Evolutionary conservation across 1,140 invertebrate genomes (phyloP).

Genomic region (Euura saliciscinereae): DNA sequence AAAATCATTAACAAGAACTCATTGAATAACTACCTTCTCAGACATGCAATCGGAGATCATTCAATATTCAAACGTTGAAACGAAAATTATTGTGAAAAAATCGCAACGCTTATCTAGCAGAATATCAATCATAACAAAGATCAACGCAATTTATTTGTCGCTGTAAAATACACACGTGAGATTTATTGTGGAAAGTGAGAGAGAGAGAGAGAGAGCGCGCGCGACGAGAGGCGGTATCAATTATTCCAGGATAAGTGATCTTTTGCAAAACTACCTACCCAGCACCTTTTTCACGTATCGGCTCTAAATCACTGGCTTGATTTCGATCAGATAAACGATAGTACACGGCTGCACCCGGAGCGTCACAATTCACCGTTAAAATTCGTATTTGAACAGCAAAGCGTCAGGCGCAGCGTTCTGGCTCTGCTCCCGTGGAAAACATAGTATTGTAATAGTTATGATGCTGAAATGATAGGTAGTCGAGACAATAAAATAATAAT

Average conservation of each 20-base stretch:
- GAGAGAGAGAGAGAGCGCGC: background rate
- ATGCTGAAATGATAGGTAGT: background rate
- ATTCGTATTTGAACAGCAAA: background rate
- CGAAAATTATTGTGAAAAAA: no score
- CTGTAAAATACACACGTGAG: no score
- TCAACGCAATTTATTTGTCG: no score
- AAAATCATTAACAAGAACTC: conserved; percentile 6
- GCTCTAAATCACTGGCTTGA: background rate
- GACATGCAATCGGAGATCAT: background rate
- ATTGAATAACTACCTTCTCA: background rate
- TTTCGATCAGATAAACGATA: background rate
- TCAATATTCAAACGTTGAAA: no score
- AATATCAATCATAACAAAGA: no score
- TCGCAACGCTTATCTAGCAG: no score
- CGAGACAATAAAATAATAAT: no score
- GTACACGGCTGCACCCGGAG: background rate
- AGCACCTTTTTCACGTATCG: background rate
- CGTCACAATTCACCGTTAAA: background rate
- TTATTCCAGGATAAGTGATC: background rate
- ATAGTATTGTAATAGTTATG: background rate
- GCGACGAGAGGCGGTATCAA: background rate
- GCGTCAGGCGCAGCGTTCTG: background rate
- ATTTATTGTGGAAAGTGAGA: no score
- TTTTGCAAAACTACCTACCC: background rate
- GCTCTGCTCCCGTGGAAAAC: no score